A percentile compares a stretch with the other conserved stretches of the same genome.
phyloP scores from a whole-genome alignment of 2,888 invertebrate species.

The Eupithecia inturbata region DNA sequence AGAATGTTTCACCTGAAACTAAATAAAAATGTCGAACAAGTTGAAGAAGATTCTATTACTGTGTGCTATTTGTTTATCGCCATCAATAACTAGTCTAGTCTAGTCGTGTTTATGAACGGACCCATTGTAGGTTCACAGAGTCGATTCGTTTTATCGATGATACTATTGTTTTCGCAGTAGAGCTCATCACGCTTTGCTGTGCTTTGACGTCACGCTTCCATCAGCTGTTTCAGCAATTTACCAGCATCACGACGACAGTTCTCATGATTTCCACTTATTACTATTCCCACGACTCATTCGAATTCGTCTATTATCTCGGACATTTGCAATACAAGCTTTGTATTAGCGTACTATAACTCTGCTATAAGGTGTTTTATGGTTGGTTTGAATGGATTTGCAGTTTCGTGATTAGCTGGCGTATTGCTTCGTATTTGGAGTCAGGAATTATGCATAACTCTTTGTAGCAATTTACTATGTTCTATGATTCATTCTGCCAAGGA shows the following conservation, averaged over 20 bases:
- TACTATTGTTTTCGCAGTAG: slow-evolving; percentile 22
- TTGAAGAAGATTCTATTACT: neutral
- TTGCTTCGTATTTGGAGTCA: slow-evolving; percentile 42
- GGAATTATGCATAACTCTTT: slow-evolving; percentile 39
- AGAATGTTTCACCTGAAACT: neutral
- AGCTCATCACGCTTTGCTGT: slow-evolving; percentile 28
- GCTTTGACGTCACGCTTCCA: slow-evolving; percentile 38
- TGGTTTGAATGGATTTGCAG: slow-evolving; percentile 42
- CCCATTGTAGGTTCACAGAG: slow-evolving; percentile 5
- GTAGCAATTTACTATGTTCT: slow-evolving; percentile 30
- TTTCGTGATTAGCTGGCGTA: slow-evolving; percentile 46
- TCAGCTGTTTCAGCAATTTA: slow-evolving; percentile 45
- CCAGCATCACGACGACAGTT: slow-evolving; percentile 65
- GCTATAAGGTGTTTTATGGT: slow-evolving; percentile 40
- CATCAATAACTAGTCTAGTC: slow-evolving; percentile 6
- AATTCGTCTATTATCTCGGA: slow-evolving; percentile 54
- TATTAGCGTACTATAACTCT: slow-evolving; percentile 37
- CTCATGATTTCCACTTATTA: slow-evolving; percentile 67
- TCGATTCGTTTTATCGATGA: slow-evolving; percentile 18
- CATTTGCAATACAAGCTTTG: slow-evolving; percentile 37
- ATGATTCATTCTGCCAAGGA: slow-evolving; percentile 36
- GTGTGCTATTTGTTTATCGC: slow-evolving; percentile 16
- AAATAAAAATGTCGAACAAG: neutral
- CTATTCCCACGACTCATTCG: slow-evolving; percentile 64
- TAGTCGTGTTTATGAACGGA: slow-evolving; percentile 13